These are phyloP conservation scores for Acromyrmex charruanus DNA, from an alignment of 1,140 invertebrate species.

Conservation along the genomic window DNA sequence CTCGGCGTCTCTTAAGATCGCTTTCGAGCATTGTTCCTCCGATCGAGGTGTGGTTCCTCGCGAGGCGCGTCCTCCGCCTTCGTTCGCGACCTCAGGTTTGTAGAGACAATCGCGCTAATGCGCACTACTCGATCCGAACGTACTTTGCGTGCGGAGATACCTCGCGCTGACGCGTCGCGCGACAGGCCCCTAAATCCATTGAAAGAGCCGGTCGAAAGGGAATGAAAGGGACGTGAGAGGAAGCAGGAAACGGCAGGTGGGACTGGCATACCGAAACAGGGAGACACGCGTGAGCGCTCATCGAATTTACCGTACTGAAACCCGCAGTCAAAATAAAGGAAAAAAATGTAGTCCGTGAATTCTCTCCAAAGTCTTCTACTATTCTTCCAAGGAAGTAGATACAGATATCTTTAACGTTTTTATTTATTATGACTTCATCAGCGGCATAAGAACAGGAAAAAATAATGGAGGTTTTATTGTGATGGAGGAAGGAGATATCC, in stretches of 20 bases:
- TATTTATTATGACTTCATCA: neutral
- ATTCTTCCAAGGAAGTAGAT: neutral
- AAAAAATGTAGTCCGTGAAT: neutral
- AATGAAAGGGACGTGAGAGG: slow-evolving; percentile 66
- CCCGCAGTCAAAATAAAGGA: neutral
- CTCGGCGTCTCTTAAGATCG: slow-evolving; percentile 19
- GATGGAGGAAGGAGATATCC: neutral
- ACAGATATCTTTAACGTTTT: neutral
- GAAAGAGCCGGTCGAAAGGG: slow-evolving; percentile 31
- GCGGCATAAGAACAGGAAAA: neutral
- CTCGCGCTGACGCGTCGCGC: neutral
- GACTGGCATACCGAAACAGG: slow-evolving; percentile 68
- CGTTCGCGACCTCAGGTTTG: neutral
- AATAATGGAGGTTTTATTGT: neutral
- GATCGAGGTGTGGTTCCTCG: slow-evolving; percentile 17
- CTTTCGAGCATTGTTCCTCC: slow-evolving; percentile 32
- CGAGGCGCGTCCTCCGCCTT: neutral
- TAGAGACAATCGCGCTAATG: neutral
- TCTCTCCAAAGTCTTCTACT: neutral
- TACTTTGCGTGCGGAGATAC: slow-evolving; percentile 16
- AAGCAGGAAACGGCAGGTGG: slow-evolving; percentile 76
- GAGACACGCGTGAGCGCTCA: slow-evolving; percentile 71
- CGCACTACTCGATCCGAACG: slow-evolving; percentile 6
- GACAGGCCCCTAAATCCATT: slow-evolving; percentile 26
- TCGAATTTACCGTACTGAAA: slow-evolving; percentile 40